phyloP scores from a whole-genome alignment of 2,113 vertebrate species.

The Urocynchramus pylzowi region DNA sequence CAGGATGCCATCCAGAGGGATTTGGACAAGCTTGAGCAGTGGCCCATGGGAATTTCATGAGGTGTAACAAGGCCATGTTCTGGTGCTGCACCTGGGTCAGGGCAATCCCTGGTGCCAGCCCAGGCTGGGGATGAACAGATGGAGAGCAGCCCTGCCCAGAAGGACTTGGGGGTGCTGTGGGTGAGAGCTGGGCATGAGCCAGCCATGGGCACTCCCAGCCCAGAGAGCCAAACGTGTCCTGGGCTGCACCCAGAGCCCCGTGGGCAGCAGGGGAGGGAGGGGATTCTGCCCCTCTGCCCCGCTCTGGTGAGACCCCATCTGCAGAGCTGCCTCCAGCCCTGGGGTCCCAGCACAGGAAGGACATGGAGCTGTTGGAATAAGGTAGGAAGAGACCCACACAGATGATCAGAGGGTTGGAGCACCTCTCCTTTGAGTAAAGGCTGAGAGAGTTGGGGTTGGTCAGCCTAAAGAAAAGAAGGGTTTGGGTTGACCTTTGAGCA shows the following conservation, averaged over 20 bases:
- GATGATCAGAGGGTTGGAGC: neutral
- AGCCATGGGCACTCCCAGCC: neutral
- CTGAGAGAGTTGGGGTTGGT: neutral
- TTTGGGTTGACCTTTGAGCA: neutral
- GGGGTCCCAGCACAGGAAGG: neutral
- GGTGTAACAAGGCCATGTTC: neutral
- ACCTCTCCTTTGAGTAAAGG: neutral
- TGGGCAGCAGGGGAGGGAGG: neutral
- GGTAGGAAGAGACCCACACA: neutral
- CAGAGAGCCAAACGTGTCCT: neutral
- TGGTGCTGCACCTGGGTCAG: neutral
- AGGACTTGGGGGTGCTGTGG: neutral
- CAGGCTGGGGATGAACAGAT: neutral
- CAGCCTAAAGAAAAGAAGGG: neutral
- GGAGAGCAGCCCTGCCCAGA: neutral
- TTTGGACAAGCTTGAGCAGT: accelerated
- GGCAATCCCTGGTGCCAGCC: neutral
- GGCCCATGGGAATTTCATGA: neutral
- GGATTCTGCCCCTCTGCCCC: neutral
- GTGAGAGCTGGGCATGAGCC: neutral
- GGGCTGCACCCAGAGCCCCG: neutral
- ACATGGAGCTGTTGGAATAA: neutral
- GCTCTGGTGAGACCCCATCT: neutral
- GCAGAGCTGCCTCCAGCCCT: neutral
- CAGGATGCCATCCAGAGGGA: neutral